Conservation (phyloP, 2,888 invertebrate genomes). For the Catotricha subobsoleta region DNA sequence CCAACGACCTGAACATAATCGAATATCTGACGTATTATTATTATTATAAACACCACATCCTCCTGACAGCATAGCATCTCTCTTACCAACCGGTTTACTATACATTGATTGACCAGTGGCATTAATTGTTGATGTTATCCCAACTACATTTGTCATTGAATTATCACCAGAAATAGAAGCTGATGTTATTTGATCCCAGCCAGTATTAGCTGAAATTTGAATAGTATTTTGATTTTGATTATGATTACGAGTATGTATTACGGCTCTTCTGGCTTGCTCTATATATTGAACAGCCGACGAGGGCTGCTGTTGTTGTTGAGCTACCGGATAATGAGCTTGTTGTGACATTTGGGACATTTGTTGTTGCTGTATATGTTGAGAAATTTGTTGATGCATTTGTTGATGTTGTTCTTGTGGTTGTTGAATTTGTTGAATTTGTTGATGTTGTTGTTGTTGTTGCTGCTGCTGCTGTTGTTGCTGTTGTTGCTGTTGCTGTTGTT, state of each 20-base stretch:
- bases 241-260: conserved; percentile 6
- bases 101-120: conserved; percentile 12
- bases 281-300: conserved; percentile 12
- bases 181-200: conserved; percentile 25
- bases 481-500: conserved; percentile 15
- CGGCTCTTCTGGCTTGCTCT: conserved; percentile 12
- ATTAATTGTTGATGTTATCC: conserved; percentile 8
- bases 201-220: conserved; percentile 16
- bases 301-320: conserved; percentile 11
- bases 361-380: conserved; percentile 21
- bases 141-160: conserved; percentile 14
- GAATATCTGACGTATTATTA: conserved; percentile 4
- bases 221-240: conserved; percentile 13
- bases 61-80: conserved; percentile 30
- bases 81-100: conserved; percentile 21
- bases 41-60: conserved; percentile 16
- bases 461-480: not conserved
- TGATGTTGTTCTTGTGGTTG: conserved; percentile 11
- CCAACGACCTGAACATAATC: conserved; percentile 11
- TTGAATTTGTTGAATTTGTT: conserved; percentile 13
- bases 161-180: conserved; percentile 19
- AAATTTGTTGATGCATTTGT: conserved; percentile 15
- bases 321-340: conserved; percentile 24
- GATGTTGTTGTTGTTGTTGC: conserved; percentile 13
- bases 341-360: conserved; percentile 27